These are phyloP conservation scores for Drosophila chauvacae DNA, from an alignment of 1,140 invertebrate genomes.

Conservation along the genomic window DNA sequence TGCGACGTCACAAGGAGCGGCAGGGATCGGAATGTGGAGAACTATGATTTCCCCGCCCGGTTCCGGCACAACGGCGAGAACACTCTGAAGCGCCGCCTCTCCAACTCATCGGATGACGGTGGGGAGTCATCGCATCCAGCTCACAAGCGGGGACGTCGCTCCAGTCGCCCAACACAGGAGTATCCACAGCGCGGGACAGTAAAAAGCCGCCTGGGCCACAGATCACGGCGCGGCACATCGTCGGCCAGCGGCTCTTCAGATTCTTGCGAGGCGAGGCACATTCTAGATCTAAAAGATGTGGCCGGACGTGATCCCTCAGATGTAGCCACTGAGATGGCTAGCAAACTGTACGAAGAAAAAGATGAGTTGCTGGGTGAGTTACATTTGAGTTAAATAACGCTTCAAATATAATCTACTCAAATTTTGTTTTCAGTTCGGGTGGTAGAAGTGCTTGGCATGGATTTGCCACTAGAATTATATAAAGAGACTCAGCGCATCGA, in stretches of 20 bases:
- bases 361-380: conserved; percentile 89
- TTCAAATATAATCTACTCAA: not conserved
- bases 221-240: conserved; percentile 60
- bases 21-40: conserved; percentile 86
- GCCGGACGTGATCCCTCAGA: conserved; percentile 85
- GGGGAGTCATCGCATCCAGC: conserved; percentile 54
- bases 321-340: conserved; percentile 89
- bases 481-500: conserved; percentile 92
- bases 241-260: conserved; percentile 75
- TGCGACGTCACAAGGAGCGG: conserved; percentile 85
- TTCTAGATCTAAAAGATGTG: conserved; percentile 85
- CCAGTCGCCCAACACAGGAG: conserved; percentile 32
- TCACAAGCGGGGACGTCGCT: conserved; percentile 62
- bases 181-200: conserved; percentile 33
- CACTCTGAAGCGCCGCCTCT: conserved; percentile 79
- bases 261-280: conserved; percentile 73
- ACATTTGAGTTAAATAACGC: not conserved
- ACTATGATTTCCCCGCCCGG: conserved; percentile 86
- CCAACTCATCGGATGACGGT: conserved; percentile 72
- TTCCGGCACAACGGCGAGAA: conserved; percentile 70
- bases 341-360: conserved; percentile 89
- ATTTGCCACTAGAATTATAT: conserved; percentile 90
- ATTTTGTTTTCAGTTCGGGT: conserved; percentile 86
- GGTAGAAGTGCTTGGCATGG: conserved; percentile 89
- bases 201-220: conserved; percentile 56